These are phyloP conservation scores for Phyllotreta cruciferae DNA, from an alignment of 2,888 invertebrate genomes.

Conservation along the genomic window DNA sequence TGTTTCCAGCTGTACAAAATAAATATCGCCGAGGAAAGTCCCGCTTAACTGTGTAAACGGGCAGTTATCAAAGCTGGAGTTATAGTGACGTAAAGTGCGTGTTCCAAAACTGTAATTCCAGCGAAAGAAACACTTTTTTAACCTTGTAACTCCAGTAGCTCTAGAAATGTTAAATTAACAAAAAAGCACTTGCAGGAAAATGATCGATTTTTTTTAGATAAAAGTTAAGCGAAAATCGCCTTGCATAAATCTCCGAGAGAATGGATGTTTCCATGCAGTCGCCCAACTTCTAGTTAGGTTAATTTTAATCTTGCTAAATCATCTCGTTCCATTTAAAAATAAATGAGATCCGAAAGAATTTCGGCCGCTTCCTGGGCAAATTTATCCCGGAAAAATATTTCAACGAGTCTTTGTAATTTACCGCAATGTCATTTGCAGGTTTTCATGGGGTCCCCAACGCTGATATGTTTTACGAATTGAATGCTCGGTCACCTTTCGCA, in stretches of 20 bases:
- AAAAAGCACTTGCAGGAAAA: too few species aligned
- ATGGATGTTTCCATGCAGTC: too few species aligned
- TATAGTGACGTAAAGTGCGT: conserved; percentile 33
- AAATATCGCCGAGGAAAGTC: conserved; percentile 34
- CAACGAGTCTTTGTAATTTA: conserved; percentile 23
- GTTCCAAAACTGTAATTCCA: conserved; percentile 2
- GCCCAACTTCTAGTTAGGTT: conserved; percentile 4
- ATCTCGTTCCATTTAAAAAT: conserved; percentile 21
- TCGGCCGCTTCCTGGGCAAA: conserved; percentile 12
- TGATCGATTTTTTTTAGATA: too few species aligned
- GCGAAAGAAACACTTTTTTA: too few species aligned
- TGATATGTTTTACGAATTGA: conserved; percentile 19
- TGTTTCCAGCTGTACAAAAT: conserved; percentile 28
- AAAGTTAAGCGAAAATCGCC: too few species aligned
- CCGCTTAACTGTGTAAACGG: conserved; percentile 40
- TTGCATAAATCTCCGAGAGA: too few species aligned
- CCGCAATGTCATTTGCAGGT: conserved; percentile 23
- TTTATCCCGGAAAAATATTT: conserved; percentile 22
- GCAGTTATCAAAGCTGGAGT: conserved; percentile 38
- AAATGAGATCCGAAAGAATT: conserved; percentile 15
- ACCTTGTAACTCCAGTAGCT: too few species aligned
- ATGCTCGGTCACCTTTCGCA: neutral
- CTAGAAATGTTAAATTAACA: too few species aligned
- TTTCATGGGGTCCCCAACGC: conserved; percentile 13
- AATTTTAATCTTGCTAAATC: conserved; percentile 15